These are phyloP conservation scores for Molanna angustata DNA, from an alignment of 2,888 invertebrate genomes.

Conservation along the genomic window DNA sequence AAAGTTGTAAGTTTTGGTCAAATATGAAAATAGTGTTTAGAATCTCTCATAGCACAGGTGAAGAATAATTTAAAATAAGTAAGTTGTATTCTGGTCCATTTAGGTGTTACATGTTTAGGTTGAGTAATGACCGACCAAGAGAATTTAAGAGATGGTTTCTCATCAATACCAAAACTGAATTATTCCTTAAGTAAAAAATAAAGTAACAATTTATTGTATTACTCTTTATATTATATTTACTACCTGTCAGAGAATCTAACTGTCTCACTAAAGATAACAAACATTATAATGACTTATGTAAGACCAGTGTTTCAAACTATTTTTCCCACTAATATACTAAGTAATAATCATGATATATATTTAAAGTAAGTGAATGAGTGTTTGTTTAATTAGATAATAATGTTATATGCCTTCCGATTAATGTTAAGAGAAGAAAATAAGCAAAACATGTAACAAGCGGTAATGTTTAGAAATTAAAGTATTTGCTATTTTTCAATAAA, in stretches of 20 bases:
- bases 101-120: conserved; percentile 21
- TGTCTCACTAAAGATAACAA: no score
- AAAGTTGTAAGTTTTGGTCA: conserved; percentile 9
- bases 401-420: conserved; percentile 32
- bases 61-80: conserved; percentile 20
- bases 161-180: conserved; percentile 19
- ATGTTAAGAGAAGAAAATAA: conserved; percentile 15
- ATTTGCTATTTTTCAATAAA: conserved; percentile 29
- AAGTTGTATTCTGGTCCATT: conserved; percentile 31
- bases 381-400: conserved; percentile 27
- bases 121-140: conserved; percentile 10
- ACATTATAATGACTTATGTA: no score
- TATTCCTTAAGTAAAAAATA: no score
- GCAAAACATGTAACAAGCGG: conserved; percentile 13
- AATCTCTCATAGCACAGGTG: conserved; percentile 21
- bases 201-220: no score
- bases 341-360: conserved; percentile 17
- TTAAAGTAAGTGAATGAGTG: conserved; percentile 24
- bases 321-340: conserved; percentile 29
- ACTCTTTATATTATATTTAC: no score
- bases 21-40: conserved; percentile 18
- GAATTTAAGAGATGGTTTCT: not conserved
- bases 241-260: no score
- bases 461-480: conserved; percentile 6
- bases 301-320: conserved; percentile 28